These are phyloP conservation scores for Dendrolimus houi DNA, from an alignment of 2,888 invertebrate genomes.

Conservation along the genomic window DNA sequence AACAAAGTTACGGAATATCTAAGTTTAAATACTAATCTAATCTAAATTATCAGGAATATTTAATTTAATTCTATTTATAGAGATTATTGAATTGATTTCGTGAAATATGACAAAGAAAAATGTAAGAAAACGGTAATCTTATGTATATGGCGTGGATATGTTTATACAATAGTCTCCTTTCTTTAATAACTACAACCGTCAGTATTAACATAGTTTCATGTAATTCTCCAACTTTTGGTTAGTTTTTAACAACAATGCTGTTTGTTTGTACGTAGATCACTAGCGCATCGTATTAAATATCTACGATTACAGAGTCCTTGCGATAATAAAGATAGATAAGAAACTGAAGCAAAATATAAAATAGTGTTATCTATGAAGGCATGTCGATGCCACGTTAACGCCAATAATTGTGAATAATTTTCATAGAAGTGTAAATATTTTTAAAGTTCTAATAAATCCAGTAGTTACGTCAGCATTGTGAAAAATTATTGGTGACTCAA, in stretches of 20 bases:
- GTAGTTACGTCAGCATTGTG: not conserved
- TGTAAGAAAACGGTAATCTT: no score
- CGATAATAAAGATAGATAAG: conserved; percentile 41
- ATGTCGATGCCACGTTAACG: conserved; percentile 23
- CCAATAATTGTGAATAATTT: conserved; percentile 3
- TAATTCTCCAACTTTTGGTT: no score
- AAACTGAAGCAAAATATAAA: conserved; percentile 30
- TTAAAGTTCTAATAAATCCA: conserved; percentile 5
- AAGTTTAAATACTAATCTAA: no score
- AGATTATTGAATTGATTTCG: no score
- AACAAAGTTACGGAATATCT: no score
- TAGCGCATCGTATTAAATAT: conserved; percentile 28
- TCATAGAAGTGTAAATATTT: conserved; percentile 8
- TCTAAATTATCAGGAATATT: no score
- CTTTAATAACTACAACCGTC: no score
- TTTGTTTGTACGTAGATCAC: conserved; percentile 40
- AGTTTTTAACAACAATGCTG: conserved; percentile 9
- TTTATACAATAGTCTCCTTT: no score
- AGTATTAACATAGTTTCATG: no score
- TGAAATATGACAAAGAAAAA: no score
- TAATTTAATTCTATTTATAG: no score
- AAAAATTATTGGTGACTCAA: conserved; percentile 4
- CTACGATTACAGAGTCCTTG: conserved; percentile 42
- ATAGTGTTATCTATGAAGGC: conserved; percentile 33
- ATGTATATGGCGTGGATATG: no score